Evolutionary conservation across 2,113 vertebrate species (phyloP), one percentile per base, ranked within the genome.

Genomic region (Mohoua ochrocephala): DNA sequence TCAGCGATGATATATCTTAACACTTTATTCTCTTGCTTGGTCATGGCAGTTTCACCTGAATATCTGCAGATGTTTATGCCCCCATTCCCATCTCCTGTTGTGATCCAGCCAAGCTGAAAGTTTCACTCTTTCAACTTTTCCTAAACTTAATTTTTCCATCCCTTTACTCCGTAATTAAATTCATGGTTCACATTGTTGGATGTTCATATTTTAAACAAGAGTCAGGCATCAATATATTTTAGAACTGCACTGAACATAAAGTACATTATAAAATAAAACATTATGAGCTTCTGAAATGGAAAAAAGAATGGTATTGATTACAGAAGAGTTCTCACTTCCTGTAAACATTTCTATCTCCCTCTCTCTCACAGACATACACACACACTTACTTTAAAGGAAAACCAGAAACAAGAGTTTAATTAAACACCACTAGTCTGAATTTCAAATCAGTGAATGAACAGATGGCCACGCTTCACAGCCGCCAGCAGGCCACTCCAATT

Each of bases 281-380:
- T 95, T 64, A 89, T 69, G 86, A 89, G 84, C 94, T 97, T 95
- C 94, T 91, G 94, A 95, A 97, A 92, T 87, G 92, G 94, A 96
- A 95, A 95, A 95, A 94, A 79, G 92, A 93, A 89, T 94, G 95
- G 84, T 80, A 96, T 88, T 94, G 93, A 96, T 96, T 96, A 97
- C 67, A 74, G 71, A 92, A 78, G 82, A 56, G 82, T 83, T 92
- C 92, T 92, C 76, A 81, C 91, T 96, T 97, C 97, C 96, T 94
- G 92, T 90, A 91, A 94, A 94, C 89, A 92, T 89, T 93, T 94
- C 82, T 89, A 65, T 95, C 91, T 94, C 67, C 7, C 77, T 30
- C 86, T 39, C 82, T 56, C 61, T 50, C 82, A 27, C 85, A 59
- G 81, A 54, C 80, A 74, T 64, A 20, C 44, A 33, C 47, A 33